Conservation (phyloP, 2,888 invertebrate genomes). For the Drosophila mulleri region DNA sequence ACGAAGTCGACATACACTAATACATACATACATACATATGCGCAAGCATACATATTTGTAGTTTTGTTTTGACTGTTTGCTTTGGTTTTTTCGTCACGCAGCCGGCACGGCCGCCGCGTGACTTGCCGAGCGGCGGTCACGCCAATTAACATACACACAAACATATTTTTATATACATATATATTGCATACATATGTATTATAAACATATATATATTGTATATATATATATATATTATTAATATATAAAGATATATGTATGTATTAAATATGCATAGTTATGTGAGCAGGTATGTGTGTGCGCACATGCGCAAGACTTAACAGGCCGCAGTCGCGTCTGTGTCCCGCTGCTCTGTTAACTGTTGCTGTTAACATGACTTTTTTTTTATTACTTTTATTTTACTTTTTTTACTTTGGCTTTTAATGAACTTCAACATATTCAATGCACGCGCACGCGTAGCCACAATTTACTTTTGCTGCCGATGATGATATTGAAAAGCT, state of each 20-base stretch:
- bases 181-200: background rate
- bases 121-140: constrained; percentile 60
- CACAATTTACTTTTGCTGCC: constrained; percentile 71
- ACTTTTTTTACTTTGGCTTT: constrained; percentile 19
- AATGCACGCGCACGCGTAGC: constrained; percentile 78
- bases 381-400: constrained; percentile 20
- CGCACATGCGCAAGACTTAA: constrained; percentile 28
- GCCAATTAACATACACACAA: constrained; percentile 58
- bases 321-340: constrained; percentile 20
- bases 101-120: constrained; percentile 63
- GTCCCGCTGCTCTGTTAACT: constrained; percentile 28
- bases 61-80: constrained; percentile 76
- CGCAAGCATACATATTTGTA: constrained; percentile 43
- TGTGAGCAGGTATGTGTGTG: background rate
- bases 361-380: constrained; percentile 43
- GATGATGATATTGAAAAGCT: constrained; percentile 57
- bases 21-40: constrained; percentile 7
- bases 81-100: constrained; percentile 60
- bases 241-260: constrained; percentile 2
- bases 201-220: background rate
- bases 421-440: constrained; percentile 48
- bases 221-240: constrained; percentile 3
- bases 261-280: constrained; percentile 13
- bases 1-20: background rate
- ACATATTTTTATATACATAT: constrained; percentile 4